Conservation (phyloP, 1,140 invertebrate genomes). For the Gyrodactylus salaris region DNA sequence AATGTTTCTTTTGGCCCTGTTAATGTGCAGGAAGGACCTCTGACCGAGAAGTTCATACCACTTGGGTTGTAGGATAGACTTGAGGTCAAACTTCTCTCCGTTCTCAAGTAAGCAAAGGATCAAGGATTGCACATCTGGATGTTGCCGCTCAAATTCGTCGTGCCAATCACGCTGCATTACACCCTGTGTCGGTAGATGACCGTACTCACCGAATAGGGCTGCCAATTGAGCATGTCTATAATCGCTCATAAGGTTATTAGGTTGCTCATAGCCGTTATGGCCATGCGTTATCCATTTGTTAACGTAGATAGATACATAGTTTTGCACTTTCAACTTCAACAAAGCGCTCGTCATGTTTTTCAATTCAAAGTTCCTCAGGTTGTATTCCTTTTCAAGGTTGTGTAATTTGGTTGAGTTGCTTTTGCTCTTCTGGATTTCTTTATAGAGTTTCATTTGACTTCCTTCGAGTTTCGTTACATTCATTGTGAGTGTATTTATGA, state of each 20-base stretch:
- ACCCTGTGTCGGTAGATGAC: not conserved
- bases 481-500: too few relatives aligned
- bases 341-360: not conserved
- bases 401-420: too few relatives aligned
- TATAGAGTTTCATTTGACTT: too few relatives aligned
- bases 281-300: not conserved
- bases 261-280: not conserved
- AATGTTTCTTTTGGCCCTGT: not conserved
- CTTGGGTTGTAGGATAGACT: not conserved
- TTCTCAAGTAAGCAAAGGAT: not conserved
- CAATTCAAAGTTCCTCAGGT: not conserved
- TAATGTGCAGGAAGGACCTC: not conserved
- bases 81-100: not conserved
- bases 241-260: not conserved
- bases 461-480: too few relatives aligned
- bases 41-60: not conserved
- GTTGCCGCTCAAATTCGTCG: not conserved
- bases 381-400: not conserved
- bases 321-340: not conserved
- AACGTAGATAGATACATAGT: not conserved
- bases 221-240: not conserved
- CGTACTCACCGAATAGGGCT: not conserved
- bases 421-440: too few relatives aligned
- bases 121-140: not conserved
- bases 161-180: not conserved